Percentiles rank a stretch among this genome's conserved stretches.
Evolutionary conservation across 2,113 vertebrate species (phyloP).

Genomic region (Oryzias woworae): DNA sequence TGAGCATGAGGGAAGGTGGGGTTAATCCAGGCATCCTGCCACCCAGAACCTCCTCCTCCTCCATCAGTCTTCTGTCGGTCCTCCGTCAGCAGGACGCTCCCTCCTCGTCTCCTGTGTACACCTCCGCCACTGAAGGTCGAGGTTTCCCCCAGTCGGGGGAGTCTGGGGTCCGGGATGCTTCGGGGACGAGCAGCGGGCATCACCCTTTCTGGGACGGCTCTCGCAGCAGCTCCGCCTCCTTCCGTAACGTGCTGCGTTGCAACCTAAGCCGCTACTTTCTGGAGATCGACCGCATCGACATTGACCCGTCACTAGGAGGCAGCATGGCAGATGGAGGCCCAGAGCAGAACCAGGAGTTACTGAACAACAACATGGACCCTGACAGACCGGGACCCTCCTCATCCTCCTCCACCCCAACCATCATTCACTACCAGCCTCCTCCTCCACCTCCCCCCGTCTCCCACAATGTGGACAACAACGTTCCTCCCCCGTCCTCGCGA

Average conservation of each 20-base stretch:
- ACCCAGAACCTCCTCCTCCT: constrained; percentile 94
- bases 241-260: constrained; percentile 94
- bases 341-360: constrained; percentile 90
- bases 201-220: constrained; percentile 78
- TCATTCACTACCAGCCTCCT: constrained; percentile 73
- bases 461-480: constrained; percentile 83
- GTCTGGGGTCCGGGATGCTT: constrained; percentile 60
- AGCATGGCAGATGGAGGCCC: constrained; percentile 70
- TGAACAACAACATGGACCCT: constrained; percentile 94
- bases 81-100: constrained; percentile 91
- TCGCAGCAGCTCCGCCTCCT: constrained; percentile 77
- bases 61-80: constrained; percentile 89
- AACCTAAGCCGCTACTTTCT: constrained; percentile 98
- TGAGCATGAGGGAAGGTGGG: constrained; percentile 78
- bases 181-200: constrained; percentile 81
- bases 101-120: constrained; percentile 93
- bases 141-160: constrained; percentile 83
- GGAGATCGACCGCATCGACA: constrained; percentile 94
- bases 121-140: constrained; percentile 92
- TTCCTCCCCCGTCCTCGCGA: constrained; percentile 81
- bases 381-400: constrained; percentile 87
- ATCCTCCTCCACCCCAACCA: constrained; percentile 80
- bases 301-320: constrained; percentile 85
- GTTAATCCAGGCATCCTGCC: constrained; percentile 82
- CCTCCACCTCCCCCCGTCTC: constrained; percentile 68